Conservation (phyloP, 2,888 invertebrate genomes). For the Notodonta ziczac region DNA sequence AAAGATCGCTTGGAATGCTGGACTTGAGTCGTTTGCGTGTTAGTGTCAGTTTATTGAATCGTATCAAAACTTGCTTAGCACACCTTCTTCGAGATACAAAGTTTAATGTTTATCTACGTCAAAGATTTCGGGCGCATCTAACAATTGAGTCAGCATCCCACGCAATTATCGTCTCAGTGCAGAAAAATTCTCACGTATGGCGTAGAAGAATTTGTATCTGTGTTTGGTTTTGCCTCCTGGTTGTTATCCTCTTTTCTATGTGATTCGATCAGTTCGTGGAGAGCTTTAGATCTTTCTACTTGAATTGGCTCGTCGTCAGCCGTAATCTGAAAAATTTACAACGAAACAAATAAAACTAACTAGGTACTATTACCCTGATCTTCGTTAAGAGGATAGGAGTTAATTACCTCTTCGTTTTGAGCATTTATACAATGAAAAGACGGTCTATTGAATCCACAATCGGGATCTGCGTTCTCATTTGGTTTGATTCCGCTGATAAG, state of each 20-base stretch:
- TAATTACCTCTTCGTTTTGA: constrained; percentile 42
- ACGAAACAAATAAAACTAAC: neutral
- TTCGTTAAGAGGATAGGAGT: constrained; percentile 1
- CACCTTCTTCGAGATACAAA: too few relatives aligned
- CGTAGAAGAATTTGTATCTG: constrained; percentile 32
- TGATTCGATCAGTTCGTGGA: constrained; percentile 62
- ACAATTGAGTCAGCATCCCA: too few relatives aligned
- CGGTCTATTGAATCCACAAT: constrained; percentile 23
- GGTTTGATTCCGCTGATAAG: constrained; percentile 60
- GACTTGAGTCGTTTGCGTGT: too few relatives aligned
- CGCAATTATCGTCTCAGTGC: neutral
- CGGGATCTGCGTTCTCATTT: constrained; percentile 27
- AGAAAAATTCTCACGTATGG: constrained; percentile 38
- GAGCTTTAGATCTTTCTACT: constrained; percentile 70
- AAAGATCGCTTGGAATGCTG: too few relatives aligned
- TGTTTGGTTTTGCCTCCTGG: constrained; percentile 18
- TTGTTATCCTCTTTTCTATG: constrained; percentile 38
- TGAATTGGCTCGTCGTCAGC: constrained; percentile 54
- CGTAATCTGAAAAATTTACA: constrained; percentile 27
- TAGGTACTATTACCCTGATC: neutral
- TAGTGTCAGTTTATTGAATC: too few relatives aligned
- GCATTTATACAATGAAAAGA: constrained; percentile 33
- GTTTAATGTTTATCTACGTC: too few relatives aligned
- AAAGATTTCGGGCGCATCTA: too few relatives aligned
- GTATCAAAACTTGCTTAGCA: too few relatives aligned